Base-by-base conservation (phyloP, 1,140 invertebrate genomes). In the Drosophila subpulchrella region DNA sequence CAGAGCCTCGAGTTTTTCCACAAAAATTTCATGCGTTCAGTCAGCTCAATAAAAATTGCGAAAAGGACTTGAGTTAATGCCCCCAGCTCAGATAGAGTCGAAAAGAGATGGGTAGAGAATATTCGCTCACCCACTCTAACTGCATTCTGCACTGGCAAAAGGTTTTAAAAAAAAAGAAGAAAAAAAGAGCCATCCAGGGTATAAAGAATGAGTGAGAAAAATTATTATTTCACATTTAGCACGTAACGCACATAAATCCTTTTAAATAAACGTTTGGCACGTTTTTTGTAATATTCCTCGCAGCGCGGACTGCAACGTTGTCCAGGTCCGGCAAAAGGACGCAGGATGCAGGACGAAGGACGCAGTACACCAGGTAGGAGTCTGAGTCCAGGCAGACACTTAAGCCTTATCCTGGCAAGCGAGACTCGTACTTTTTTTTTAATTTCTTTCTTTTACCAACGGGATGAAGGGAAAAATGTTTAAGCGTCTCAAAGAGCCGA, bases 201-300 rank as follows among this genome's bases (percentile, higher is more conserved):
- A 57, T 55, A 61, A 66, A 77, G 58, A 73, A 76, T 55, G 47
- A 78, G 70, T 42, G 76, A 77, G 81, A 84, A 80, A 89, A 84
- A 89, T 89, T 89, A 89, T 89, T 89, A 89, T 89, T 89, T 89
- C 84, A 89, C 84, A 84, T 89, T 89, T 89, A 89, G 84, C 84
- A 89, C 84, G 84, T 89, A 89, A 89, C 84, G 84, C 78, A 89
- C 84, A 89, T 89, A 89, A 89, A 89, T 89, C 84, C 84, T 89
- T 89, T 89, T 89, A 89, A 89, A 89, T 89, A 89, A 89, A 89
- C 84, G 84, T 89, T 89, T 89, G 84, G 84, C 84, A 89, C 84
- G 84, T 89, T 89, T 89, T 89, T 89, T 90, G 84, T 84, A 90
- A 89, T 88, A 90, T 81, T 89, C 82, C 75, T 53, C 46, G 65